Evolutionary conservation across 92 coral and sea anemone species (phyloP), one percentile per base, ranked within the genome.

Genomic region (Plumapathes pennacea): DNA sequence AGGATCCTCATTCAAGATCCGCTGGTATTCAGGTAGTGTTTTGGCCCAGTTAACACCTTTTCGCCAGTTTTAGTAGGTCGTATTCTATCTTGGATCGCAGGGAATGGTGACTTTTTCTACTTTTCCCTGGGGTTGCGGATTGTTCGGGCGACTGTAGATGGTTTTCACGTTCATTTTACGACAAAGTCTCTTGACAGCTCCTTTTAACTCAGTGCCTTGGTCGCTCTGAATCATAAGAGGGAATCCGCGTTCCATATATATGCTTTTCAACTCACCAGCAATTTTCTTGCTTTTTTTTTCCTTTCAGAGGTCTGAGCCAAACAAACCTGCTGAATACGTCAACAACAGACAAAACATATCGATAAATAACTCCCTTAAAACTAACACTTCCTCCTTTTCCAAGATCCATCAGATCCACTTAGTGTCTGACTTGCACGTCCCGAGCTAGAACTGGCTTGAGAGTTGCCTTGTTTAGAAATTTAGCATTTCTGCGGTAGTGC

Each of bases 281-380:
- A 71, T 20, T 3, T 18, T 25, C 48, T 27, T 33, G 38, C 78
- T 71, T 45, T 58, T 19, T n/a, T 48, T 56, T 71, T 39, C 49
- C 59, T 50, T 41, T 53, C 47, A 50, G 42, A 49, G 69, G 60
- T 25, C 23, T 53, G 44, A 71, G 78, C 78, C 78, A 70, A 29
- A 70, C 29, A 58, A 46, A 70, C 18, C 77, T 66, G 57, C 77
- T 70, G 33, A 70, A 70, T 30, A 70, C 43, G 31, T 57, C 77
- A 50, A 70, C 58, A 43, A 58, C 67, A 19, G 60, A 42, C 8
- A 58, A 67, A 25, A 70, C 63, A 51, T 70, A 57, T 48, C 52
- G 41, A 39, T 47, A 71, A 11, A 17, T 25, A 12, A 7, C 50
- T 3, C 78, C 58, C 15, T 43, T 40, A 34, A 46, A 20, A 18